These are phyloP conservation scores for Rhorus exstirpatorius DNA, from an alignment of 2,888 invertebrate genomes.

Conservation along the genomic window DNA sequence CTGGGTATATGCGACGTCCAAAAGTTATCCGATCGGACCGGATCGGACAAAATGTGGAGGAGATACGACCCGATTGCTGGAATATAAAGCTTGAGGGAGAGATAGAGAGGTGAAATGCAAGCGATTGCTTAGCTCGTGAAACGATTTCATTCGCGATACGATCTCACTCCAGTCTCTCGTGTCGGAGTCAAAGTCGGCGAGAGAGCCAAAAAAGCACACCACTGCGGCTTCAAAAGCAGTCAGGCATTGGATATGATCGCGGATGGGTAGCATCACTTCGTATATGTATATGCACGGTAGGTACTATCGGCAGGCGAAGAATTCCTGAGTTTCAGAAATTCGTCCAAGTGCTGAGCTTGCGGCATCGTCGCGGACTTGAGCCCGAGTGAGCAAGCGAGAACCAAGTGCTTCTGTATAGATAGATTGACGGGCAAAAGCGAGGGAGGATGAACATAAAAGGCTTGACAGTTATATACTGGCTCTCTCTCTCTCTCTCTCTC, in stretches of 20 bases:
- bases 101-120: constrained; percentile 47
- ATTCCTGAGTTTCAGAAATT: constrained; percentile 66
- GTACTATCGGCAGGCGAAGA: constrained; percentile 42
- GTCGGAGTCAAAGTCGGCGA: constrained; percentile 54
- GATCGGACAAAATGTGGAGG: constrained; percentile 25
- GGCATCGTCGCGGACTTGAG: constrained; percentile 46
- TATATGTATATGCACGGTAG: not conserved
- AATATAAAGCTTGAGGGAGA: constrained; percentile 38
- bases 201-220: constrained; percentile 54
- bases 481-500: too few relatives aligned
- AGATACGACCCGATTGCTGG: constrained; percentile 35
- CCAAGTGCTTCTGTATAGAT: constrained; percentile 23
- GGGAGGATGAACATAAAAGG: constrained; percentile 48
- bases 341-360: constrained; percentile 70
- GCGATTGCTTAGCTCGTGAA: constrained; percentile 56
- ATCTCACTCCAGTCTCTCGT: constrained; percentile 41
- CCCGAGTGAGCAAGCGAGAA: constrained; percentile 45
- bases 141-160: constrained; percentile 62
- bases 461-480: constrained; percentile 53
- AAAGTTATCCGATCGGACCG: constrained; percentile 42
- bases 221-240: constrained; percentile 47
- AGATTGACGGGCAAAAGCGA: constrained; percentile 23
- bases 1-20: constrained; percentile 22
- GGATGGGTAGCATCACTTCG: constrained; percentile 4
- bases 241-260: constrained; percentile 45